Conservation (phyloP, 2,797 vertebrate genomes). For the Anguilla obscura region DNA sequence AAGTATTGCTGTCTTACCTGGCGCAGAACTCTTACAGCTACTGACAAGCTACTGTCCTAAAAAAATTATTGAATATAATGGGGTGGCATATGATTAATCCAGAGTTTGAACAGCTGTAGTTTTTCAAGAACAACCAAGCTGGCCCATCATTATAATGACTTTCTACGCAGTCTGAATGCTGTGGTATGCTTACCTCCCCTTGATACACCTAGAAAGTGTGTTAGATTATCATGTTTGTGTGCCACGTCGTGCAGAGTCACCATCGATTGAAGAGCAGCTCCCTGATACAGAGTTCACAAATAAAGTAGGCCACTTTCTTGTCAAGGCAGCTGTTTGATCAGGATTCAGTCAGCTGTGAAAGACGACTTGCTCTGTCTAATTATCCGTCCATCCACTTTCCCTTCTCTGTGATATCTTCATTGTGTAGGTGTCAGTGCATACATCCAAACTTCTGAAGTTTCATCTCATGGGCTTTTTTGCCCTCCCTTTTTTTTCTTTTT, state of each 20-base stretch:
- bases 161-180: not conserved
- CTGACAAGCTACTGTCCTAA: not conserved
- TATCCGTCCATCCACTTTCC: constrained; percentile 44
- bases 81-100: not conserved
- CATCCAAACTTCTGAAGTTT: constrained; percentile 30
- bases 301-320: constrained; percentile 47
- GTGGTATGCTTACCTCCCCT: not conserved
- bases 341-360: constrained; percentile 48
- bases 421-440: constrained; percentile 26
- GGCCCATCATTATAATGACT: not conserved
- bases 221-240: not conserved
- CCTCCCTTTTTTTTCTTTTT: not conserved
- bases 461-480: constrained; percentile 12
- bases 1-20: constrained; percentile 5
- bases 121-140: not conserved
- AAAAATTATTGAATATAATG: not conserved
- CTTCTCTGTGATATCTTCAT: constrained; percentile 40
- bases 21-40: not conserved
- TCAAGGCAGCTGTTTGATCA: constrained; percentile 46
- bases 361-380: constrained; percentile 53
- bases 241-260: constrained; percentile 3
- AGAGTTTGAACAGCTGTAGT: not conserved
- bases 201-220: not conserved
- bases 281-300: constrained; percentile 36
- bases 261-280: constrained; percentile 24